These are phyloP conservation scores for Scaptomyza graminum DNA, from an alignment of 1,140 invertebrate genomes.

Conservation along the genomic window DNA sequence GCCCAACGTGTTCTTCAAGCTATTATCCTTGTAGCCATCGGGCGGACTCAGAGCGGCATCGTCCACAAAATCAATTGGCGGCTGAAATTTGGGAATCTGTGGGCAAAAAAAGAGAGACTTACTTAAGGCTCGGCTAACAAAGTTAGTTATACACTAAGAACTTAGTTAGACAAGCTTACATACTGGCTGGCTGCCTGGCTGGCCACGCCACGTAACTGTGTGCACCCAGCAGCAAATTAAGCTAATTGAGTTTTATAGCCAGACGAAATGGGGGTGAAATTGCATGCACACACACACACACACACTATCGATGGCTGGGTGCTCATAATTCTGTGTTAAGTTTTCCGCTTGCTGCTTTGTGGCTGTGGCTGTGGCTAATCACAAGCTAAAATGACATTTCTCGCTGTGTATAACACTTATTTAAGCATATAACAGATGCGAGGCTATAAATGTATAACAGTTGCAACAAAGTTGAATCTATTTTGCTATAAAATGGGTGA, in stretches of 20 bases:
- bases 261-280: conserved; percentile 34
- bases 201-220: conserved; percentile 24
- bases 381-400: conserved; percentile 1
- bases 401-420: conserved; percentile 2
- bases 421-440: background rate
- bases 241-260: conserved; percentile 62
- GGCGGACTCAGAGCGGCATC: conserved; percentile 93
- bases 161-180: background rate
- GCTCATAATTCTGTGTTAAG: conserved; percentile 47
- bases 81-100: conserved; percentile 86
- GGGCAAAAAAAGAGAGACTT: background rate
- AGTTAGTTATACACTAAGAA: conserved; percentile 9
- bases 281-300: background rate
- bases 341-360: conserved; percentile 1
- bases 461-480: too few relatives aligned
- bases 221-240: conserved; percentile 51
- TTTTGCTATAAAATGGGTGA: too few relatives aligned
- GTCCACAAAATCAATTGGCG: conserved; percentile 87
- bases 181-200: conserved; percentile 3
- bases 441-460: too few relatives aligned
- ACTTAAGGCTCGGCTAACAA: background rate
- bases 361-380: conserved; percentile 4
- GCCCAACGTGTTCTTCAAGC: conserved; percentile 85
- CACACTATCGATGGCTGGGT: too few relatives aligned
- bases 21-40: conserved; percentile 92